Base-by-base conservation (phyloP, 92 coral and sea anemone species). In the Palythoa caribaeorum region DNA sequence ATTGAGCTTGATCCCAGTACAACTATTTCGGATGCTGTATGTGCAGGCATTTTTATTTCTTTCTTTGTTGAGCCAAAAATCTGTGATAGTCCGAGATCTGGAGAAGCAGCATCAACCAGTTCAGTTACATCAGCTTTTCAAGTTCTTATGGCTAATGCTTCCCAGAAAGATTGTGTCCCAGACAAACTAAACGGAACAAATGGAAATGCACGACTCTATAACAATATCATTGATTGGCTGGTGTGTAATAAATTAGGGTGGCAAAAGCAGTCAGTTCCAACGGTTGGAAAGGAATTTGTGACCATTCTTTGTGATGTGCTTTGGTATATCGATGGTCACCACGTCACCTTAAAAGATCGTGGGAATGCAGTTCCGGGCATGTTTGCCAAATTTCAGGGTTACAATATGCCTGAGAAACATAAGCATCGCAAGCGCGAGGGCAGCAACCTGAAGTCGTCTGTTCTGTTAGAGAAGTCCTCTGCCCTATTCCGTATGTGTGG, bases 391-490 rank as follows among this genome's bases (percentile, higher is more conserved):
- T 62, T 78, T 65, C 74, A 87, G 53, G 85, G 86, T 51, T 87
- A 87, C 78, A 87, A 78, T 83, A 87, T 19, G 83, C 90, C 90
- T 76, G 90, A 87, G 75, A 52, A 76, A 81, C 59, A 71, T 36
- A 87, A 87, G 76, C 86, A 87, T 53, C 65, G 85, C 63, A 87
- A 87, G 72, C 79, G 86, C 13, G 71, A 78, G 15, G 19, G 38
- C 39, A 62, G 52, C 79, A 87, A 87, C 76, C 69, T 87, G 52
- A 69, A 35, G 36, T 87, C 63, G 63, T 38, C 47, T 65, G 86
- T 66, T 65, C 71, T 87, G 66, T 66, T 68, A 54, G 79, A 44
- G 71, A 38, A 78, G 74, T 87, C 90, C 75, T 60, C 60, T 52
- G 78, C 72, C 76, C 86, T 87, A 74, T 50, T 87, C 21, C 86